Evolutionary conservation across 2,113 vertebrate species (phyloP), one percentile per base, ranked within the genome.

Genomic region (Rhinopomastus cyanomelas): DNA sequence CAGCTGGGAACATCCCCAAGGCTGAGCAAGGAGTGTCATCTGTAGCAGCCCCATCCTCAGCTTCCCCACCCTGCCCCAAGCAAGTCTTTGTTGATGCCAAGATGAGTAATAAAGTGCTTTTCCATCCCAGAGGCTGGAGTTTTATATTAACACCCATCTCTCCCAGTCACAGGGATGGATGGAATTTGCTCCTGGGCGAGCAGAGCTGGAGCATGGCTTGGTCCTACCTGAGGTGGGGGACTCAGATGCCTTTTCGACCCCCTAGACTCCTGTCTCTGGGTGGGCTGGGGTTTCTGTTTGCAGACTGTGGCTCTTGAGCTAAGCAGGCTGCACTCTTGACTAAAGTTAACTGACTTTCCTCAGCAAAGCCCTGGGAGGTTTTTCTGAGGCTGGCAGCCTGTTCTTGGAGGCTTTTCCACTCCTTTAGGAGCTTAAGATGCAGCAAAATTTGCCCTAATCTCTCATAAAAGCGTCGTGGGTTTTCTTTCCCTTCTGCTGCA

Each of bases 341-440:
- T 91, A n/a, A n/a, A n/a, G 89, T 52, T 90, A 93, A 95, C 84
- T 79, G 84, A 88, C 88, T 89, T 92, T 79, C 90, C 73, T 79
- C 52, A 71, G 51, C 4, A 4, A 76, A 85, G 62, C 84, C 67
- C 84, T 64, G 48, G 39, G 88, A 90, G 81, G 51, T 69, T 91
- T 87, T 89, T 78, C 61, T 0, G 0, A 84, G 73, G 65, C 19
- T 6, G 9, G 15, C 26, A 21, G 72, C 32, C 34, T 85, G 37
- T 88, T 93, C 88, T 87, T 59, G 5, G 34, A 68, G 84, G 75
- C 21, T 81, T 92, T 95, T 62, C 52, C 74, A 92, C 93, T 85
- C 73, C 69, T 95, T 95, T 94, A 81, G 83, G 83, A 78, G 84
- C 84, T 95, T 90, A 94, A 95, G 76, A 87, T 46, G 81, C 75